Evolutionary conservation across 2,888 invertebrate species (phyloP).

Genomic region (Drosophila tanythrix): DNA sequence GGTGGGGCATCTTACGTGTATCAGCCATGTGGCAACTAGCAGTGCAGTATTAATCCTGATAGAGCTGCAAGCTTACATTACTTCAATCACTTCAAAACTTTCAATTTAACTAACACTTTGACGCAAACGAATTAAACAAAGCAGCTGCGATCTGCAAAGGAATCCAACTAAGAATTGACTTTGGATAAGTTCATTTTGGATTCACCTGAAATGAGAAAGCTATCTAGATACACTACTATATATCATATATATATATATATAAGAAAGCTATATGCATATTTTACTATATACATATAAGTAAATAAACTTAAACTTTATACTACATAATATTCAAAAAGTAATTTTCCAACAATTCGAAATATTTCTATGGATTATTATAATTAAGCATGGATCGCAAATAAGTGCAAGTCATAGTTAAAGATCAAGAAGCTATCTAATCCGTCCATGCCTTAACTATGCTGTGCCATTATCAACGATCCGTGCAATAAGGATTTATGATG

Average conservation of each 20-base stretch:
- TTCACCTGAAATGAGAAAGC: background rate
- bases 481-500: background rate
- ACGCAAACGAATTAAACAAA: background rate
- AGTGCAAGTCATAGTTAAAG: constrained; percentile 14
- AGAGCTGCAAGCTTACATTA: constrained; percentile 16
- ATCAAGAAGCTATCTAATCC: background rate
- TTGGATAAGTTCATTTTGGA: background rate
- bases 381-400: constrained; percentile 13
- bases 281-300: no score
- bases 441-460: constrained; percentile 4
- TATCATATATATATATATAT: background rate
- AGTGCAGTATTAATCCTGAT: background rate
- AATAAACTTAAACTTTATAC: constrained; percentile 11
- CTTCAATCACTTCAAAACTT: constrained; percentile 1
- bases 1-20: background rate
- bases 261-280: no score
- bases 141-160: background rate
- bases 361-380: background rate
- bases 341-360: background rate
- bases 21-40: constrained; percentile 3
- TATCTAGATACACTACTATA: background rate
- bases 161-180: background rate
- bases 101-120: background rate
- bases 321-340: background rate
- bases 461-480: constrained; percentile 7